Base-by-base conservation (phyloP, 2,113 vertebrate genomes). In the Macheiramphus alcinus region DNA sequence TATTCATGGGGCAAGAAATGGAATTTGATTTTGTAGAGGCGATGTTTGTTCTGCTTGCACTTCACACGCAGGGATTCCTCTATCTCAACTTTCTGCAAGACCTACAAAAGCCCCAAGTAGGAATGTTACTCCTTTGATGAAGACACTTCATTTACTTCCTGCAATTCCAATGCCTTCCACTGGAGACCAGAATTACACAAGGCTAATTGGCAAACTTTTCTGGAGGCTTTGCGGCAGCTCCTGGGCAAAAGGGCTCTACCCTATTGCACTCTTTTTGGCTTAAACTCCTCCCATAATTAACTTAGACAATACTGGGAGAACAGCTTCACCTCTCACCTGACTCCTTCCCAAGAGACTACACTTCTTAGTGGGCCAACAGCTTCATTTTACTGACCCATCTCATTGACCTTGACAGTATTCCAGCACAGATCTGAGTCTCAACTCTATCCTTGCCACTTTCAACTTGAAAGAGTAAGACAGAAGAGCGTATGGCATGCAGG, bases 41-140 rank as follows among this genome's bases (percentile, higher is more conserved):
- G 98, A 63, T 97, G 97, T 65, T 98, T 99, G 76, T 96, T 94
- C 67, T 95, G 81, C n/a, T 67, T 96, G 40, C 95, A 91, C 19
- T 97, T 97, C 70, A 99, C 88, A 14, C n/a, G 95, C 75, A 99
- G 93, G 0, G 98, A 98, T 84, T 99, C 99, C 14, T 98, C 96
- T 4, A 99, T 98, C 7, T 99, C 99, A 53, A 99, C 96, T 62
- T 98, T 99, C 90, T 99, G 98, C 85, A 99, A 92, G 18, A 99
- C 99, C 99, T 99, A 87, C 34, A 89, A 91, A 66, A 83, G 36
- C 43, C 88, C 82, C 86, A 9, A 29, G 22, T 2, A 43, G 84
- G 19, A 59, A 53, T 1, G 2, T 48, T 34, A 91, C 19, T 66
- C 22, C 68, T 79, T 52, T 74, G 32, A 45, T 47, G 20, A 67